A percentile compares a stretch with the other conserved stretches of the same genome.
Evolutionary conservation across 2,797 vertebrate species (phyloP).

Genomic region (Diplodus puntazzo): DNA sequence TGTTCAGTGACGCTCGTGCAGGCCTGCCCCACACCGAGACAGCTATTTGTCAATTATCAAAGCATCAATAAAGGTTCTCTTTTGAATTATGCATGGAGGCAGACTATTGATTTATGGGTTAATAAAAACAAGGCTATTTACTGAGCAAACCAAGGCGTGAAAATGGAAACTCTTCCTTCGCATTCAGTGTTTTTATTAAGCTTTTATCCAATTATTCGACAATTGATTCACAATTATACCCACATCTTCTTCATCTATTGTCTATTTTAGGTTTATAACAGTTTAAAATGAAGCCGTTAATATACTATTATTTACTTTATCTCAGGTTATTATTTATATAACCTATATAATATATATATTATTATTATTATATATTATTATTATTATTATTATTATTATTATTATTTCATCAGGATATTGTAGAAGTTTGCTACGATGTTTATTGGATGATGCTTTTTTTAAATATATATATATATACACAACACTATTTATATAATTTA

Average conservation of each 20-base stretch:
- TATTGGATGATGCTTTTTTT: background rate
- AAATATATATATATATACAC: background rate
- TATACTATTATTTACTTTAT: background rate
- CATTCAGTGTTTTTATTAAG: background rate
- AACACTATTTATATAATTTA: background rate
- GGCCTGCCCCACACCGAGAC: constrained; percentile 36
- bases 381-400: background rate
- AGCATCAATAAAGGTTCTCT: constrained; percentile 65
- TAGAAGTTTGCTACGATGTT: background rate
- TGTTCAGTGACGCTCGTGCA: constrained; percentile 28
- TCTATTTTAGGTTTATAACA: background rate
- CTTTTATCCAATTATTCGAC: background rate
- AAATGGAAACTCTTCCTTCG: constrained; percentile 19
- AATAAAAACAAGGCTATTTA: constrained; percentile 75
- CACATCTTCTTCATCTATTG: no score
- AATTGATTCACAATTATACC: background rate
- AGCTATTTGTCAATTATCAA: constrained; percentile 74
- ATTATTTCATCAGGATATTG: no score
- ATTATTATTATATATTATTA: background rate
- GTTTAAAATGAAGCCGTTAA: background rate
- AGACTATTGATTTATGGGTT: constrained; percentile 80
- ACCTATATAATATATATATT: no score
- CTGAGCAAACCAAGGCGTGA: constrained; percentile 51
- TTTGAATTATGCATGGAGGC: constrained; percentile 78
- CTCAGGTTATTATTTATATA: background rate